Evolutionary conservation across 1,140 invertebrate genomes (phyloP), one percentile per base, ranked within the genome.

Genomic region (Ips nitidus): DNA sequence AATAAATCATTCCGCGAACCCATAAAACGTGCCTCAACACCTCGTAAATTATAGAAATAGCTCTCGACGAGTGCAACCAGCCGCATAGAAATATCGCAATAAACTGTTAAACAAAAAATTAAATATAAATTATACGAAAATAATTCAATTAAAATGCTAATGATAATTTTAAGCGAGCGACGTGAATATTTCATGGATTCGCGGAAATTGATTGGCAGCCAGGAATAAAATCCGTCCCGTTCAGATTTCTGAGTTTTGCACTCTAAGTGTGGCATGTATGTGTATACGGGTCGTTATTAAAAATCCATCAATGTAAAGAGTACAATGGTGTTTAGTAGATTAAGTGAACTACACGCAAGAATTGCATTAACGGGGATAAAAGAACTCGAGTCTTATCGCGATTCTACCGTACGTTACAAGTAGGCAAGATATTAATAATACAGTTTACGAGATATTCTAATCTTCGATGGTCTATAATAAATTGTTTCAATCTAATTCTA

Each of bases 81-180:
- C 45, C 45, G 22, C 45, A 50, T 50, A 50, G 45, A 50, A 50
- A 50, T 50, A 50, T 50, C 45, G 45, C 45, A 50, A 50, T 50
- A 50, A 50, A 50, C 22, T 50, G 22, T 50, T 50, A 22, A 22
- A 22, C 22, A 22, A 22, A 22, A 22, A 22, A 22, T 22, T 22
- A 22, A 22, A 8, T 50, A 50, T 8, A 8, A 50, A 50, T 50
- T 50, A 50, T 50, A 8, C 45, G 6, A 50, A 50, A 50, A 50
- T 50, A 50, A 50, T 50, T 50, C 45, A 50, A 50, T 50, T 50
- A 50, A 50, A 50, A 50, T 50, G 45, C 45, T 8, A 50, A 50
- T 22, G 22, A 22, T 50, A 50, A 50, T 50, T 50, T 22, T 50
- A 6, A 1, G 45, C 3, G 7, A 22, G 22, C 22, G 22, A 22